A percentile compares a stretch with the other conserved stretches of the same genome.
These are phyloP conservation scores for Embidobia sp. DNA, from an alignment of 2,888 invertebrate species.

Conservation along the genomic window DNA sequence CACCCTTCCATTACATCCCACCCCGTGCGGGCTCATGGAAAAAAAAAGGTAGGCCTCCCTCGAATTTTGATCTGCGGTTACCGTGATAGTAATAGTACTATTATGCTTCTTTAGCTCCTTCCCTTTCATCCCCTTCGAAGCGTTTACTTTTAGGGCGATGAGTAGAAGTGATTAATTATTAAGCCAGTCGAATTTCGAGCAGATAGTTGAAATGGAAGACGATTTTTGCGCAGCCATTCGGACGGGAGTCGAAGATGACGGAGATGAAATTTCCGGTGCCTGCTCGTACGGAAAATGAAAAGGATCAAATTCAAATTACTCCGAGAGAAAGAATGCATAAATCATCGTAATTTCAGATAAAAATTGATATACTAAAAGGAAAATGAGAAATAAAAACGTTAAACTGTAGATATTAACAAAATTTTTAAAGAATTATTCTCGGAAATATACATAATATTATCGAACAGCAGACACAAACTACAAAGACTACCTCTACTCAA, in stretches of 20 bases:
- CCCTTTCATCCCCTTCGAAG: constrained; percentile 47
- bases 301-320: too few species aligned
- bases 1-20: constrained; percentile 49
- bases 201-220: constrained; percentile 11
- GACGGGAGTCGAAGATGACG: neutral
- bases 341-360: too few species aligned
- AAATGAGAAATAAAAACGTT: too few species aligned
- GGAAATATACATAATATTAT: too few species aligned
- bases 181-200: constrained; percentile 30
- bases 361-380: too few species aligned
- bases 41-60: constrained; percentile 59
- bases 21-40: constrained; percentile 2
- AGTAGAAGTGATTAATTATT: constrained; percentile 58
- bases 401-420: too few species aligned
- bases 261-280: neutral
- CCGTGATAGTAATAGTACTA: constrained; percentile 58
- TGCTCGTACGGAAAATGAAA: neutral
- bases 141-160: constrained; percentile 60
- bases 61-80: constrained; percentile 64
- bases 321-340: too few species aligned
- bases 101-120: constrained; percentile 58
- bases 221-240: constrained; percentile 4
- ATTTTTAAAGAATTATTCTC: too few species aligned
- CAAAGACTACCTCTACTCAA: too few species aligned
- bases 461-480: too few species aligned